phyloP scores from a whole-genome alignment of 1,140 invertebrate genomes.

The Caenorhabditis tropicalis region DNA sequence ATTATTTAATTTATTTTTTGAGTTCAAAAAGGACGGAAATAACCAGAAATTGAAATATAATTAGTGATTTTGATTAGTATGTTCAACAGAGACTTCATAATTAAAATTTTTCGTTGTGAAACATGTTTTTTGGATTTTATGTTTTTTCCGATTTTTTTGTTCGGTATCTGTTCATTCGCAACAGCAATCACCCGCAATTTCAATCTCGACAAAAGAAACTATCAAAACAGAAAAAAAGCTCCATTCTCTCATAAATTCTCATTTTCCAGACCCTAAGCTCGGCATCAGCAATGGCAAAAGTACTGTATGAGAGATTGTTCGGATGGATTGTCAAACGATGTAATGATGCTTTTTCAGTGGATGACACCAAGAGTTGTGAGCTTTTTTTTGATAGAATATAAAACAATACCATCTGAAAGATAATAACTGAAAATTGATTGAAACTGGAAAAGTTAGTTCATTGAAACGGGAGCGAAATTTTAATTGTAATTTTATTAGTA shows the following conservation, averaged over 20 bases:
- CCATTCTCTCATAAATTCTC: not conserved
- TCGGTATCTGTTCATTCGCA: too few relatives aligned
- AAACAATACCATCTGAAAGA: too few relatives aligned
- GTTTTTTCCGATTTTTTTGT: too few relatives aligned
- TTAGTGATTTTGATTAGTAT: not conserved
- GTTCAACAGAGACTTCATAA: too few relatives aligned
- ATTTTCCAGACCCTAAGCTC: conserved; percentile 72
- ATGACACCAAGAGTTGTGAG: conserved; percentile 20
- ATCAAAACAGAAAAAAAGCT: not conserved
- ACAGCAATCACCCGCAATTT: too few relatives aligned
- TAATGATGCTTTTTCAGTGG: conserved; percentile 61
- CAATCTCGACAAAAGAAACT: not conserved
- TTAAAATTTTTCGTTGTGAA: too few relatives aligned
- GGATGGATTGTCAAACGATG: conserved; percentile 67
- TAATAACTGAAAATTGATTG: too few relatives aligned
- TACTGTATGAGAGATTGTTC: conserved; percentile 67
- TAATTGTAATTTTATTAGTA: too few relatives aligned
- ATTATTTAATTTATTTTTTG: not conserved
- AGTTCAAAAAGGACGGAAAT: not conserved
- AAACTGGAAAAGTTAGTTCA: too few relatives aligned
- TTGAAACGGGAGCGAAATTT: too few relatives aligned
- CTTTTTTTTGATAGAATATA: not conserved
- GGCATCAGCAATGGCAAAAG: conserved; percentile 73
- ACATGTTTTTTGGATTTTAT: too few relatives aligned
- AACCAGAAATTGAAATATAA: not conserved